Evolutionary conservation across 2,113 vertebrate species (phyloP), one percentile per base, ranked within the genome.

Genomic region (Ovibos moschatus): DNA sequence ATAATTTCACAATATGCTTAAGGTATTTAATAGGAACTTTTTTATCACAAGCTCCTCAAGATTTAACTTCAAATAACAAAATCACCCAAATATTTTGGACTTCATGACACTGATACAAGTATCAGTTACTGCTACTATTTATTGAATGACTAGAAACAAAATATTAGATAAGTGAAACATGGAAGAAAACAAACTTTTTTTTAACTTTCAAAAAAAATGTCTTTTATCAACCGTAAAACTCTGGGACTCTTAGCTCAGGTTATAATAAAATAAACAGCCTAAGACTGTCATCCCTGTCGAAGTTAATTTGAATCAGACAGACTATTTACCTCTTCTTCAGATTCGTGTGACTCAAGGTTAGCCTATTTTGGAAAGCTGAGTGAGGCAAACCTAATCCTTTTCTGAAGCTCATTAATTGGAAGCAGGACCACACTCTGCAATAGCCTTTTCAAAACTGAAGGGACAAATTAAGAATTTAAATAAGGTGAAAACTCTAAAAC

Each of bases 401-500:
- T 92, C 98, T 98, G 97, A 96, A 94, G 28, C 96, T 96, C 98
- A 98, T 95, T 99, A 99, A 99, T 98, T 98, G 97, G 94, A 99
- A 99, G 96, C 98, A 99, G 98, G 55, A 78, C 88, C 78, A 96
- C 53, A 40, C 74, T 74, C 67, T 94, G n/a, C 78, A 93, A 95
- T 71, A 53, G 16, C 19, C 81, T 96, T 86, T 97, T 86, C 96
- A 94, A 98, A 98, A 95, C 96, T 98, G 97, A 96, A 95, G 97
- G 79, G 96, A 95, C 88, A 98, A 98, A 98, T 98, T 98, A 98
- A 98, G 98, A 98, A 99, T 98, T 98, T 96, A 98, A 98, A 99
- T 98, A 88, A 98, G 90, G 89, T 94, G 83, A 97, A 98, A 98
- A 98, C 82, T 83, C 83, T 87, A 96, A 98, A 98, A 98, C 96